Evolutionary conservation across 1,140 invertebrate genomes (phyloP), one percentile per base, ranked within the genome.

Genomic region (Calycopis cecrops): DNA sequence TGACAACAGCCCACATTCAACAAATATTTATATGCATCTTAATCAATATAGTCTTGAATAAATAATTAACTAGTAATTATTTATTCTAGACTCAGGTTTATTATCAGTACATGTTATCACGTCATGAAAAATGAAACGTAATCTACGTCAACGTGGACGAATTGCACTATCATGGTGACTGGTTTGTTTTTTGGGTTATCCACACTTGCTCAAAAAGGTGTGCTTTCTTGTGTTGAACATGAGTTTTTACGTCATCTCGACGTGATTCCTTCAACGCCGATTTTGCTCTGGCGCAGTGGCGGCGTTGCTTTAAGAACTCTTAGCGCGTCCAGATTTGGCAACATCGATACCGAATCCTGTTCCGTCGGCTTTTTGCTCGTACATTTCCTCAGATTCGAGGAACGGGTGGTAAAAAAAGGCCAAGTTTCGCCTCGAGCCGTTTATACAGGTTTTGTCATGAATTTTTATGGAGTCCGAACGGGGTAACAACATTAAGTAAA

Each of bases 361-460:
- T 85, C 71, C 65, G 69, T 69, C 70, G 73, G 62, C 76, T 85
- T 85, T 81, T 85, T 85, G 76, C 71, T 69, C 70, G 67, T 59
- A 83, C 79, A 73, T 85, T 85, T 85, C 82, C 78, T 70, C 75
- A 72, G 73, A 76, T 85, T 82, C 82, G 72, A 72, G 73, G 82
- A 85, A 85, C 78, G 70, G 59, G 21, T 55, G 59, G 71, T 70
- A 74, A 79, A 83, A 85, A 79, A 74, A 73, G 60, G 57, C 65
- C 66, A 73, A 73, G 65, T 79, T 77, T 77, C 65, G 79, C 82
- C 79, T 80, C 73, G 73, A 77, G 79, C 73, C 70, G 71, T 76
- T 80, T 78, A 83, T 83, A 81, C 82, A 75, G 79, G 82, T 85
- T 85, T 83, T 80, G 75, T 74, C 76, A 69, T 83, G 76, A 81